Conservation (phyloP, 53 echinoderm and acorn worm species). For the Hippasteria phrygiana region DNA sequence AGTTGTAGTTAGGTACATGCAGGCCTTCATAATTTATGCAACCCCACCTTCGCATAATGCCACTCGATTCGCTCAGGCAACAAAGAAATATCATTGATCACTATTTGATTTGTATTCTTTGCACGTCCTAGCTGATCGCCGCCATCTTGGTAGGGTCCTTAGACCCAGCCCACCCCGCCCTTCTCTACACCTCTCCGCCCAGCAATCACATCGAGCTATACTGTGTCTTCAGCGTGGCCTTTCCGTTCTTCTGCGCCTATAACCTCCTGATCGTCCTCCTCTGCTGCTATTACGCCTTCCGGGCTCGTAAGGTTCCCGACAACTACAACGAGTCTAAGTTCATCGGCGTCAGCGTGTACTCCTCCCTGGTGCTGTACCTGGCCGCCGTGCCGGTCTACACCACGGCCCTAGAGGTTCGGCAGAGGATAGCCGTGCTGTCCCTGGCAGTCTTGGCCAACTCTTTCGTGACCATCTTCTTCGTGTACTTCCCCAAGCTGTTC, state of each 20-base stretch:
- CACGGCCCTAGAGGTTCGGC: slow-evolving; percentile 28
- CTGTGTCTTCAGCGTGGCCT: slow-evolving; percentile 43
- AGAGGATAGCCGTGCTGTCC: slow-evolving; percentile 40
- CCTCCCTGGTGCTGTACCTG: slow-evolving; percentile 33
- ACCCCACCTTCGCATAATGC: too few species aligned
- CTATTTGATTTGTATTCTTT: neutral
- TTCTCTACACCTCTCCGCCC: slow-evolving; percentile 41
- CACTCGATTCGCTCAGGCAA: too few species aligned
- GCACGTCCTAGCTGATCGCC: neutral
- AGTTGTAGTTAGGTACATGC: too few species aligned
- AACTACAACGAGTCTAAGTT: slow-evolving; percentile 71
- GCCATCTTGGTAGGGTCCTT: neutral
- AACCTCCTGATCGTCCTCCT: slow-evolving; percentile 53
- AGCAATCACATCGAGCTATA: slow-evolving; percentile 48
- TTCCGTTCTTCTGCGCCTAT: slow-evolving; percentile 46
- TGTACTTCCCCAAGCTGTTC: slow-evolving; percentile 47
- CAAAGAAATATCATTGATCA: too few species aligned
- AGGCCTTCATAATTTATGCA: too few species aligned
- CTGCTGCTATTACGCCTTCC: slow-evolving; percentile 64
- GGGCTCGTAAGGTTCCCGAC: slow-evolving; percentile 58
- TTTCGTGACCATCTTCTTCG: slow-evolving; percentile 35
- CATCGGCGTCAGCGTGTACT: slow-evolving; percentile 63
- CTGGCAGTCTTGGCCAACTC: slow-evolving; percentile 27
- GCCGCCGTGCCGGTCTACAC: slow-evolving; percentile 62
- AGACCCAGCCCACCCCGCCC: slow-evolving; percentile 6